phyloP scores from a whole-genome alignment of 1,140 invertebrate species.

The Megathymus violae region DNA sequence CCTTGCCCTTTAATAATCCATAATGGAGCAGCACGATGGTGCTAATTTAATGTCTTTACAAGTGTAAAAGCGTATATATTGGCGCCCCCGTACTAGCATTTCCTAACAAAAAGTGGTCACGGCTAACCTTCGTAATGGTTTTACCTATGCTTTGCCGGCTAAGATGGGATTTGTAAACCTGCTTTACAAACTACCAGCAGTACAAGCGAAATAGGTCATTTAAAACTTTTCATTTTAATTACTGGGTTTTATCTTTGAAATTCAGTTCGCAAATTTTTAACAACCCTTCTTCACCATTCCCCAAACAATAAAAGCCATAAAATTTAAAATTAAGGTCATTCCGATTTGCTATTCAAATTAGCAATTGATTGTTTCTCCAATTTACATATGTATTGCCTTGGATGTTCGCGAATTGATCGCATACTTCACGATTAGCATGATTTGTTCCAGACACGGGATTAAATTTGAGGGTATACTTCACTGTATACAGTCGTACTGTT shows the following conservation, averaged over 20 bases:
- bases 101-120: no score
- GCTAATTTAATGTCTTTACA: no score
- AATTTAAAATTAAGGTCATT: conserved; percentile 55
- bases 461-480: not conserved
- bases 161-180: no score
- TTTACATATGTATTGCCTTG: conserved; percentile 55
- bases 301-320: conserved; percentile 8
- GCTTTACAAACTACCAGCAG: no score
- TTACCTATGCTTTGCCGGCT: no score
- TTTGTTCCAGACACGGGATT: conserved; percentile 32
- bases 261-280: not conserved
- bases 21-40: no score
- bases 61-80: no score
- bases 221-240: no score
- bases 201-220: no score
- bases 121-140: no score
- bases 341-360: conserved; percentile 67
- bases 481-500: conserved; percentile 21
- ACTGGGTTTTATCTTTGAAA: not conserved
- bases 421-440: conserved; percentile 17
- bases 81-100: no score
- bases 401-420: conserved; percentile 7
- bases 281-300: not conserved
- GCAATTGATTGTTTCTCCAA: conserved; percentile 44
- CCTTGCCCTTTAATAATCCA: no score